Conservation (phyloP, 1,140 invertebrate genomes). For the Plectus sambesii region DNA sequence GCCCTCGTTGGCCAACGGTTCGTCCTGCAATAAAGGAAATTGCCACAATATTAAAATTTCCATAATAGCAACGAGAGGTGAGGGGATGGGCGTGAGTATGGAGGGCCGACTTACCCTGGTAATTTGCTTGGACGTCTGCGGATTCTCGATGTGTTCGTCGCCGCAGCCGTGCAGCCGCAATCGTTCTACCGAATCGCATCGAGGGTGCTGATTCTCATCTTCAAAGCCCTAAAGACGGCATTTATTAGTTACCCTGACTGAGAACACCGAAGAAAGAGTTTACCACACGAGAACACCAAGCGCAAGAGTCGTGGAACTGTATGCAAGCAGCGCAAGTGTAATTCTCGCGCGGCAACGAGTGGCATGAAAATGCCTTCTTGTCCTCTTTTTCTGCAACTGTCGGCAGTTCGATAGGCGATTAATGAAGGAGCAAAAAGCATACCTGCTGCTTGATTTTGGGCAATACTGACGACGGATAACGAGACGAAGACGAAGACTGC, state of each 20-base stretch:
- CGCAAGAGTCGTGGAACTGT: slow-evolving; percentile 43
- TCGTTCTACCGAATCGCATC: slow-evolving; percentile 34
- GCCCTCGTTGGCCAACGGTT: slow-evolving; percentile 20
- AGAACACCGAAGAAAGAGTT: slow-evolving; percentile 10
- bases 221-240: slow-evolving; percentile 34
- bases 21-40: slow-evolving; percentile 14
- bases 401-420: too few relatives aligned
- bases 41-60: background rate
- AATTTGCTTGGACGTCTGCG: slow-evolving; percentile 31
- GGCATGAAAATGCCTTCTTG: slow-evolving; percentile 44
- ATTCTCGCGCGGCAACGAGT: slow-evolving; percentile 40
- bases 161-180: slow-evolving; percentile 41
- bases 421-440: too few relatives aligned
- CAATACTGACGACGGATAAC: too few relatives aligned
- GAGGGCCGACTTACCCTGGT: slow-evolving; percentile 15
- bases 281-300: slow-evolving; percentile 41
- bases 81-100: background rate
- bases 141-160: slow-evolving; percentile 36
- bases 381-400: too few relatives aligned
- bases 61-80: background rate
- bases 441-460: too few relatives aligned
- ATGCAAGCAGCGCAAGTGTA: slow-evolving; percentile 42
- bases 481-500: too few relatives aligned
- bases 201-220: slow-evolving; percentile 39
- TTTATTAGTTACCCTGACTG: background rate